Evolutionary conservation across 2,888 invertebrate species (phyloP).

Genomic region (Palloptera scutellata): DNA sequence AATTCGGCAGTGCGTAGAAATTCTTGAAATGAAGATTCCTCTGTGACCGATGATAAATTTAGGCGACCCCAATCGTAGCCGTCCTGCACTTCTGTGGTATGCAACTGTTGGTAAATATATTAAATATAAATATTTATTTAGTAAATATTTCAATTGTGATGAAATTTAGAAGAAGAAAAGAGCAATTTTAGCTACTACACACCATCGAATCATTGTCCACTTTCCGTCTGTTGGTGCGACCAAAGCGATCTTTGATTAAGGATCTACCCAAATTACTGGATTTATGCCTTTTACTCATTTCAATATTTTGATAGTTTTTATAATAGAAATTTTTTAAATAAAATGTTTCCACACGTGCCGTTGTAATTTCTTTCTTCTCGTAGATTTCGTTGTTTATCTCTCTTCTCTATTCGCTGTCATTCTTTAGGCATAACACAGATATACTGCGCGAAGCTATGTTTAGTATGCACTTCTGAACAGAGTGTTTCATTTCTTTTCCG

Average conservation of each 20-base stretch:
- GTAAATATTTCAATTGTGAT: slow-evolving; percentile 22
- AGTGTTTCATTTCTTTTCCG: no score
- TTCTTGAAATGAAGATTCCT: slow-evolving; percentile 95
- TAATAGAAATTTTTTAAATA: neutral
- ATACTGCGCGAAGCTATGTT: no score
- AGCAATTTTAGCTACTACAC: slow-evolving; percentile 35
- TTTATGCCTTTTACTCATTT: slow-evolving; percentile 76
- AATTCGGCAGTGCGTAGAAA: slow-evolving; percentile 94
- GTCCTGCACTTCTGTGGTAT: slow-evolving; percentile 88
- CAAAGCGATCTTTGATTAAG: slow-evolving; percentile 79
- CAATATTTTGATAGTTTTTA: neutral
- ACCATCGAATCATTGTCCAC: slow-evolving; percentile 80
- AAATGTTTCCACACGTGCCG: no score
- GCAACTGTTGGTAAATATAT: no score
- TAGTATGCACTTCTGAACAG: no score
- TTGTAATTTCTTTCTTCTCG: neutral
- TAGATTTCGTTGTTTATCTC: slow-evolving; percentile 2
- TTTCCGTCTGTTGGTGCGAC: slow-evolving; percentile 71
- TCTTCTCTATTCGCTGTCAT: slow-evolving; percentile 2
- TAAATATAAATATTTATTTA: no score
- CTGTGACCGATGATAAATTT: slow-evolving; percentile 91
- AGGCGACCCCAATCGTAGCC: slow-evolving; percentile 91
- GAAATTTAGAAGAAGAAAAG: neutral
- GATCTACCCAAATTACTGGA: slow-evolving; percentile 70
- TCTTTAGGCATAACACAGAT: neutral